Percentiles rank a stretch among this genome's conserved stretches.
Evolutionary conservation across 2,797 vertebrate genomes (phyloP).

Genomic region (Tokudaia muenninki): DNA sequence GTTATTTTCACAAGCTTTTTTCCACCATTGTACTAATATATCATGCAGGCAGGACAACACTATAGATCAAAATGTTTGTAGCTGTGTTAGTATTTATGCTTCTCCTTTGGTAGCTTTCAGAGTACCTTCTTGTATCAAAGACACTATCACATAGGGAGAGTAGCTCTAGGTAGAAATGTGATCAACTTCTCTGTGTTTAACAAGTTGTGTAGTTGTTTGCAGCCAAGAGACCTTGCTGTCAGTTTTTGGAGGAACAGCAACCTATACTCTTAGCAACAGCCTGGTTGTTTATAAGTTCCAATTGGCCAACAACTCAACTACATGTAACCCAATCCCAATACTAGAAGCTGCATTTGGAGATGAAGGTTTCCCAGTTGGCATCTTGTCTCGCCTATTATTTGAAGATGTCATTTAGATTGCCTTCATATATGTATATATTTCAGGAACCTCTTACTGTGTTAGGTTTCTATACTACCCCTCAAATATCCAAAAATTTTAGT

Average conservation of each 20-base stretch:
- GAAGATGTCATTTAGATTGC: no score
- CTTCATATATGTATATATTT: not conserved
- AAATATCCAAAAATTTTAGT: not conserved
- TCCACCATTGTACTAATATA: not conserved
- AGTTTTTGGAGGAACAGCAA: not conserved
- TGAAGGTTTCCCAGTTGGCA: no score
- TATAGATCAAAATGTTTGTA: not conserved
- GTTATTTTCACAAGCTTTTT: not conserved
- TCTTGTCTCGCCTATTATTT: no score
- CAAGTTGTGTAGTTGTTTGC: not conserved
- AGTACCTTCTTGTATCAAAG: not conserved
- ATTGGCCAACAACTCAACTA: not conserved
- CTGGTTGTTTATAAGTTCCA: not conserved
- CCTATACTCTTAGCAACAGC: not conserved
- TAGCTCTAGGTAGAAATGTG: not conserved
- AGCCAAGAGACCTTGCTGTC: not conserved
- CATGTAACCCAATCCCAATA: not conserved
- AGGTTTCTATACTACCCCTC: not conserved
- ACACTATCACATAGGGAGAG: not conserved
- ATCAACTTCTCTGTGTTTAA: not conserved
- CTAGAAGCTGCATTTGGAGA: no score
- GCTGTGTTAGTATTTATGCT: not conserved
- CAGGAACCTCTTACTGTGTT: not conserved
- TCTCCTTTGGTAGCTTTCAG: not conserved
- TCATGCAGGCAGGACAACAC: not conserved